These are phyloP conservation scores for Epinephelus coioides DNA, from an alignment of 2,797 vertebrate genomes.

Conservation along the genomic window DNA sequence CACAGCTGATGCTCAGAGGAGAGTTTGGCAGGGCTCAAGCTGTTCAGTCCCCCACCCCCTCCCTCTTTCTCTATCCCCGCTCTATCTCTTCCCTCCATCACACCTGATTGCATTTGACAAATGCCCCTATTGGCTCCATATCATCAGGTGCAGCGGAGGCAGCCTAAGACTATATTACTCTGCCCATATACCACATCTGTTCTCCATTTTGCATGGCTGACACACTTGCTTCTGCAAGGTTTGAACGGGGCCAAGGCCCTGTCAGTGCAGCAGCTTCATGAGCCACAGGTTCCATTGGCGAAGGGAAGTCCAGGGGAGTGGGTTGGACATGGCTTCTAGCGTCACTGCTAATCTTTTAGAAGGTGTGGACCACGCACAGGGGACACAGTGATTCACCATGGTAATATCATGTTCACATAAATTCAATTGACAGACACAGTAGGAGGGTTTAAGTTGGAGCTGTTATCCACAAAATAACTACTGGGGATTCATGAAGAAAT, in stretches of 20 bases:
- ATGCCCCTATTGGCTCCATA: slow-evolving; percentile 86
- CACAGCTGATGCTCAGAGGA: slow-evolving; percentile 80
- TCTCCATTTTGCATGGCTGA: slow-evolving; percentile 77
- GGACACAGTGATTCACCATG: slow-evolving; percentile 59
- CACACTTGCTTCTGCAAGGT: slow-evolving; percentile 70
- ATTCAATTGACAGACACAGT: slow-evolving; percentile 39
- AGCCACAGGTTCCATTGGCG: slow-evolving; percentile 57
- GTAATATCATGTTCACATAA: slow-evolving; percentile 36
- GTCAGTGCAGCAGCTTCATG: slow-evolving; percentile 68
- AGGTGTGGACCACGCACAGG: slow-evolving; percentile 34
- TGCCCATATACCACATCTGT: slow-evolving; percentile 84
- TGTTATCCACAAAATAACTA: background rate
- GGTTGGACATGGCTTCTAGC: slow-evolving; percentile 46
- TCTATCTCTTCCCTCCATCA: slow-evolving; percentile 80
- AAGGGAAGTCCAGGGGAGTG: slow-evolving; percentile 56
- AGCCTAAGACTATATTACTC: slow-evolving; percentile 85
- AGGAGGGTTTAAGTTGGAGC: background rate
- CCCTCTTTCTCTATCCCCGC: slow-evolving; percentile 44
- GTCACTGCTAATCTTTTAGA: slow-evolving; percentile 61
- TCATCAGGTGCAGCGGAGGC: slow-evolving; percentile 83
- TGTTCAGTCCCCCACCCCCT: slow-evolving; percentile 61
- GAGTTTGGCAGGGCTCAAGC: slow-evolving; percentile 78
- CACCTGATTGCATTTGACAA: slow-evolving; percentile 88
- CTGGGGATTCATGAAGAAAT: slow-evolving; percentile 12
- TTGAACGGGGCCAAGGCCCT: slow-evolving; percentile 68